These are phyloP conservation scores for Volucella zonaria DNA, from an alignment of 2,888 invertebrate species.

Conservation along the genomic window DNA sequence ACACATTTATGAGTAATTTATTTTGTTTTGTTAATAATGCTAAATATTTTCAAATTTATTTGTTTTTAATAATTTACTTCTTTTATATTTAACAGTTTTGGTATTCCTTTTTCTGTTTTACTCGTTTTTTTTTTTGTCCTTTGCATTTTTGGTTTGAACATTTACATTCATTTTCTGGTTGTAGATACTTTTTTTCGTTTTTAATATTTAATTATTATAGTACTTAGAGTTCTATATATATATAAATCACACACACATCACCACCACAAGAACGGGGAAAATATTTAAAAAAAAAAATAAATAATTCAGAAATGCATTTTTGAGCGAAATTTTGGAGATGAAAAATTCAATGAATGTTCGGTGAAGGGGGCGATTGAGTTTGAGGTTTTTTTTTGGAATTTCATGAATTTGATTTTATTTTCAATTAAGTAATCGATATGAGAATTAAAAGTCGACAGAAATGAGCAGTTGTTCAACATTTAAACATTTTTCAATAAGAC, in stretches of 20 bases:
- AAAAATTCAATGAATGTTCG: too few species aligned
- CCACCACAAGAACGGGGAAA: conserved; percentile 55
- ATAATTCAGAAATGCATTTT: too few species aligned
- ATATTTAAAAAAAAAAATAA: background rate
- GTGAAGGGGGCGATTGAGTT: too few species aligned
- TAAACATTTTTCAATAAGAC: too few species aligned
- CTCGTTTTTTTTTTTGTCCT: conserved; percentile 3
- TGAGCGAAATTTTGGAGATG: too few species aligned
- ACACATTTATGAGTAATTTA: conserved; percentile 50
- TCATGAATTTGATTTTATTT: too few species aligned
- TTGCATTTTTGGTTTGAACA: conserved; percentile 29
- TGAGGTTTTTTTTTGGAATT: too few species aligned
- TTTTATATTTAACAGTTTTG: conserved; percentile 38
- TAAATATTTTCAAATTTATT: conserved; percentile 39
- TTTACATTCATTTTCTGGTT: conserved; percentile 41
- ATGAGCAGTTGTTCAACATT: too few species aligned
- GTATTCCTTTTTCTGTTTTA: background rate
- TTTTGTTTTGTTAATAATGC: conserved; percentile 7
- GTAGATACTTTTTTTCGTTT: background rate
- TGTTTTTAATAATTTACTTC: conserved; percentile 19
- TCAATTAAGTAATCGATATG: too few species aligned
- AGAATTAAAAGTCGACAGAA: too few species aligned
- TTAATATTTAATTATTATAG: background rate
- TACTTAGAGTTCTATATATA: conserved; percentile 24
- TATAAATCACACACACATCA: conserved; percentile 61